Percentiles rank a stretch among this genome's conserved stretches.
Conservation (phyloP, 2,113 vertebrate genomes). For the Cnemophilus loriae region DNA sequence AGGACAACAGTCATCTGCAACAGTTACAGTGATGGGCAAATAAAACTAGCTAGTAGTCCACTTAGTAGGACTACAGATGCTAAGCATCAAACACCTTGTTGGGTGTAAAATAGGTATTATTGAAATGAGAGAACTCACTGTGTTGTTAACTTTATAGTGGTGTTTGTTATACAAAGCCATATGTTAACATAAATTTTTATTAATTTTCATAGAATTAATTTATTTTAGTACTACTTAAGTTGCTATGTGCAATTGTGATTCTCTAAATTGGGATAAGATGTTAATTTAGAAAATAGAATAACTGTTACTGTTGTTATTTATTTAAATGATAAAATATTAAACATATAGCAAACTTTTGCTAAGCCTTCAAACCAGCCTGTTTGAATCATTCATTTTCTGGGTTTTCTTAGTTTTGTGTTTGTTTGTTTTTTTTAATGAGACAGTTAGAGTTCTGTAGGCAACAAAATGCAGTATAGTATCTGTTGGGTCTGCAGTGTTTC, state of each 20-base stretch:
- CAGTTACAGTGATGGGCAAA: neutral
- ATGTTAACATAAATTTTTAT: neutral
- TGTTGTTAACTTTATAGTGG: neutral
- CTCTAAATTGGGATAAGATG: neutral
- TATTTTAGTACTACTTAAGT: neutral
- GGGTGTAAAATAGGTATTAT: neutral
- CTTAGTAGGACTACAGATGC: neutral
- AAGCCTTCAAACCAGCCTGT: neutral
- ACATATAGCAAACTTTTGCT: neutral
- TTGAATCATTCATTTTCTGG: neutral
- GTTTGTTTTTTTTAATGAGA: neutral
- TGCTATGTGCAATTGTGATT: neutral
- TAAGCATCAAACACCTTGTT: neutral
- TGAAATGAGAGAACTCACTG: neutral
- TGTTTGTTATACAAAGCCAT: neutral
- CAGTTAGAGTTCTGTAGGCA: slow-evolving; percentile 6
- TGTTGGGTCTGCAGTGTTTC: slow-evolving; percentile 32
- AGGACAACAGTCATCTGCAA: neutral
- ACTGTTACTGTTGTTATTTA: neutral
- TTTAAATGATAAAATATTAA: neutral
- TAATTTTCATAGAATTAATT: neutral
- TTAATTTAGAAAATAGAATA: neutral
- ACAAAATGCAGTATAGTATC: slow-evolving; percentile 8
- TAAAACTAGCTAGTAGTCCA: neutral
- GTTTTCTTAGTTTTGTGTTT: neutral